These are phyloP conservation scores for Syngnathus scovelli DNA, from an alignment of 2,113 vertebrate genomes.

Conservation along the genomic window DNA sequence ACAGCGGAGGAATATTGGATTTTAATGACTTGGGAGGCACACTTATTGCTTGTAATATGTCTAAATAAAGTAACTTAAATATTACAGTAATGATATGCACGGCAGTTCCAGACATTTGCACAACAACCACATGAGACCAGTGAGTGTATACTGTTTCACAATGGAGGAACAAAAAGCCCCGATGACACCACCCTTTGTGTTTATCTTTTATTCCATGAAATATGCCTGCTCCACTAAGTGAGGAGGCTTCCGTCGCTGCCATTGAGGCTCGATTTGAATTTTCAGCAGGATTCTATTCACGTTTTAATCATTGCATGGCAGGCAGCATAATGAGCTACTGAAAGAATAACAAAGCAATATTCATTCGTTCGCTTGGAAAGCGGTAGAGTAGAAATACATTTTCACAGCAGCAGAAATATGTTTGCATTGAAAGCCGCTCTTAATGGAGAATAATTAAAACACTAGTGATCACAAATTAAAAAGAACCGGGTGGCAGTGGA, in stretches of 20 bases:
- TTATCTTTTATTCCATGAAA: slow-evolving; percentile 1
- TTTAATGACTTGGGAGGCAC: background rate
- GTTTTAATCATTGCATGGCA: slow-evolving; percentile 59
- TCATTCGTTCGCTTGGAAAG: slow-evolving; percentile 25
- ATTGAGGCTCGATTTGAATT: slow-evolving; percentile 40
- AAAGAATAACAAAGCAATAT: slow-evolving; percentile 53
- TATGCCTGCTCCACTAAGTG: background rate
- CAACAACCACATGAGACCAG: background rate
- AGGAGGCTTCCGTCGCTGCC: slow-evolving; percentile 18
- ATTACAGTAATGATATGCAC: background rate
- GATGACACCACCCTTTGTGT: slow-evolving; percentile 1
- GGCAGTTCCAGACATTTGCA: background rate
- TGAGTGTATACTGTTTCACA: background rate
- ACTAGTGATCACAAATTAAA: slow-evolving; percentile 46
- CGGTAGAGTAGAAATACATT: slow-evolving; percentile 44
- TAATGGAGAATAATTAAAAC: slow-evolving; percentile 55
- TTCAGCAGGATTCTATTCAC: slow-evolving; percentile 47
- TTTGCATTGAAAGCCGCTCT: slow-evolving; percentile 48
- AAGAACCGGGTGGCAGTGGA: background rate
- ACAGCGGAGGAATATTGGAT: background rate
- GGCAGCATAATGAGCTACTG: slow-evolving; percentile 60
- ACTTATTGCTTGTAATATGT: background rate
- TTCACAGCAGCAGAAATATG: slow-evolving; percentile 36
- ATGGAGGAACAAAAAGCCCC: background rate
- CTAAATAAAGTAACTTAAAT: background rate